Evolutionary conservation across 2,797 vertebrate genomes (phyloP).

Genomic region (Anableps anableps): DNA sequence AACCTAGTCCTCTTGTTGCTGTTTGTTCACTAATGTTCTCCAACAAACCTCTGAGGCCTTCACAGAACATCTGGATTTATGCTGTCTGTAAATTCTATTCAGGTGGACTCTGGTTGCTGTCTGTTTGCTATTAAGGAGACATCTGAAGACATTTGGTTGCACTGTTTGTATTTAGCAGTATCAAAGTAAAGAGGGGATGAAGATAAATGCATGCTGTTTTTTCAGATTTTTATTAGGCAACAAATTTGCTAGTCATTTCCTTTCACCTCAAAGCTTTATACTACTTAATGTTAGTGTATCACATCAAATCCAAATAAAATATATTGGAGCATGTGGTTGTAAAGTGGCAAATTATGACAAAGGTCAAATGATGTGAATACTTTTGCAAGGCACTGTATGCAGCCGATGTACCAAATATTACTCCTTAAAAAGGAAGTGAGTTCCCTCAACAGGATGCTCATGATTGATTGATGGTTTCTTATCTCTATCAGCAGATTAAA

Average conservation of each 20-base stretch:
- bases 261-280: background rate
- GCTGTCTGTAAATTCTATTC: background rate
- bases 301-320: background rate
- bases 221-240: background rate
- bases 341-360: background rate
- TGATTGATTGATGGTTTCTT: background rate
- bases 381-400: background rate
- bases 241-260: background rate
- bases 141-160: background rate
- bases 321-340: background rate
- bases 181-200: too few species aligned
- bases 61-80: background rate
- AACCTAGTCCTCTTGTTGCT: background rate
- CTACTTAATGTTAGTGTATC: background rate
- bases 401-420: background rate
- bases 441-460: background rate
- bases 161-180: too few species aligned
- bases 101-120: background rate
- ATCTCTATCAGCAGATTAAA: background rate
- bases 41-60: background rate
- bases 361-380: background rate
- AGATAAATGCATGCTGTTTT: background rate
- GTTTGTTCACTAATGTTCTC: background rate
- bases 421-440: background rate
- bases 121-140: background rate